Evolutionary conservation across 2,113 vertebrate species (phyloP).

Genomic region (Lamprotornis superbus): DNA sequence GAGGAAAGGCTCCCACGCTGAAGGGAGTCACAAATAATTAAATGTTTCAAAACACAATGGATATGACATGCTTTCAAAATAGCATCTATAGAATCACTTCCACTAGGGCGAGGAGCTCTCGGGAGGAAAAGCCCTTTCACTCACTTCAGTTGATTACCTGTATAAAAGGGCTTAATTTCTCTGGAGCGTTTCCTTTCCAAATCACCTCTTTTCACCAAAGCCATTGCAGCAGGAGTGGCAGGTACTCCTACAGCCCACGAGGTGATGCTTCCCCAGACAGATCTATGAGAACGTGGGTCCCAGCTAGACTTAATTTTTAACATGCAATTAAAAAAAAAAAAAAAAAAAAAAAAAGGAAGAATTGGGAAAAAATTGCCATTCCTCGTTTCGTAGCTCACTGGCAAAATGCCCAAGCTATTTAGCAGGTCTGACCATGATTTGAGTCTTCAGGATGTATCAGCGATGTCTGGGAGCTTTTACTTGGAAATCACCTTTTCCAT

Average conservation of each 20-base stretch:
- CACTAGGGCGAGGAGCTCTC: constrained; percentile 56
- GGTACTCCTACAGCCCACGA: not conserved
- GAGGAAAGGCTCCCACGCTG: constrained; percentile 44
- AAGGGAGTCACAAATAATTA: constrained; percentile 71
- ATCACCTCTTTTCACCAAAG: constrained; percentile 19
- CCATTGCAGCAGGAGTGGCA: not conserved
- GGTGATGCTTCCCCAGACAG: not conserved
- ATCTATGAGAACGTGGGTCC: not conserved
- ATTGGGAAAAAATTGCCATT: not conserved
- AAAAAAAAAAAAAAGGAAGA: not conserved
- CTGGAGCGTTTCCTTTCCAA: constrained; percentile 30
- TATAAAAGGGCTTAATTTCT: constrained; percentile 64
- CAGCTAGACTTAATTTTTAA: not conserved
- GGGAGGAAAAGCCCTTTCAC: constrained; percentile 63
- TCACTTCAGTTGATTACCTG: constrained; percentile 65
- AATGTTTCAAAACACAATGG: constrained; percentile 69
- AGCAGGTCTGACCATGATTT: not conserved
- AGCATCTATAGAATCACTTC: constrained; percentile 65
- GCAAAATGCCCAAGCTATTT: not conserved
- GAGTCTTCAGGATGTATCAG: not conserved
- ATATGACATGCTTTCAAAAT: constrained; percentile 67
- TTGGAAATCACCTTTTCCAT: not conserved
- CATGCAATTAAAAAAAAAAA: not conserved
- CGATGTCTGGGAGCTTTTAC: not conserved
- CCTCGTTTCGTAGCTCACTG: not conserved